Conservation (phyloP, 2,888 invertebrate genomes). For the Zelleria hepariella region DNA sequence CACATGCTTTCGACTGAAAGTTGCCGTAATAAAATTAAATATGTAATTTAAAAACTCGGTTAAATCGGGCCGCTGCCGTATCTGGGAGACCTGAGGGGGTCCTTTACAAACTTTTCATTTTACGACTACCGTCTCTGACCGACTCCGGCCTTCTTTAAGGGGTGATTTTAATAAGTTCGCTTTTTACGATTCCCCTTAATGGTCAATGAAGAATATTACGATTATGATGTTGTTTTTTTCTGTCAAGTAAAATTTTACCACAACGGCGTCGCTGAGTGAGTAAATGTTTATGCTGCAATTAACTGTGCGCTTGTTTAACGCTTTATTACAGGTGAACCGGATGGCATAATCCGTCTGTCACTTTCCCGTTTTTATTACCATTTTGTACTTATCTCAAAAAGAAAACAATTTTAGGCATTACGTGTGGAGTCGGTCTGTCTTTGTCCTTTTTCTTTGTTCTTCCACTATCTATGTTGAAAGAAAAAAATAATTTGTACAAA, state of each 20-base stretch:
- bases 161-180: slow-evolving; percentile 4
- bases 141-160: background rate
- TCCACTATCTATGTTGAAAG: too few relatives aligned
- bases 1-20: background rate
- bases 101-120: background rate
- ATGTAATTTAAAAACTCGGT: background rate
- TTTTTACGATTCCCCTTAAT: background rate
- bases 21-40: background rate
- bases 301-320: background rate
- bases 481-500: too few relatives aligned
- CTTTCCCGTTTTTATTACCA: too few relatives aligned
- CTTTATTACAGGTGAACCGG: background rate
- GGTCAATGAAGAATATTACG: slow-evolving; percentile 2
- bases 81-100: background rate
- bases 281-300: background rate
- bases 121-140: background rate
- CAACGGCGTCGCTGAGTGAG: background rate
- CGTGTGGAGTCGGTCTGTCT: too few relatives aligned
- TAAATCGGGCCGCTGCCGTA: background rate
- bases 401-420: too few relatives aligned
- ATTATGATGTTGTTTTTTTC: slow-evolving; percentile 1
- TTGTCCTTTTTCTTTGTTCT: too few relatives aligned
- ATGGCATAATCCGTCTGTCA: background rate
- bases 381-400: too few relatives aligned
- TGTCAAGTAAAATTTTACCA: background rate